Evolutionary conservation across 2,797 vertebrate genomes (phyloP).

Genomic region (Lutjanus argentimaculatus): DNA sequence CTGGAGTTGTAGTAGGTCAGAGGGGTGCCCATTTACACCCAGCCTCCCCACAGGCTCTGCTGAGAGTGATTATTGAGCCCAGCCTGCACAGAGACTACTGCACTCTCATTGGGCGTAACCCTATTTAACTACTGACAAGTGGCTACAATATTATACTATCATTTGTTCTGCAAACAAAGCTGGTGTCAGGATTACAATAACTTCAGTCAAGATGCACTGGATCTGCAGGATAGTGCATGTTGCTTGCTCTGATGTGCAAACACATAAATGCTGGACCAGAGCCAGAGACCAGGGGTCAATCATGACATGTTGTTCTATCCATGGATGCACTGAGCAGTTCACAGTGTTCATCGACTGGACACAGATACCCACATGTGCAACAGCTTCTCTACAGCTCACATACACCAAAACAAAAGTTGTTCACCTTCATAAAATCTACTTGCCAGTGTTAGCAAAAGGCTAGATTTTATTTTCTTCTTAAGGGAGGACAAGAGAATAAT

Average conservation of each 20-base stretch:
- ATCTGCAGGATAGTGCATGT: not conserved
- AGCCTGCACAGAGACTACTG: constrained; percentile 60
- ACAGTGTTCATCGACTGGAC: constrained; percentile 9
- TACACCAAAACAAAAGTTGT: not conserved
- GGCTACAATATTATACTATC: not conserved
- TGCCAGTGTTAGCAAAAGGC: not conserved
- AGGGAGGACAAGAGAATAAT: constrained; percentile 16
- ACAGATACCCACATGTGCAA: not conserved
- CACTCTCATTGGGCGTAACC: constrained; percentile 32
- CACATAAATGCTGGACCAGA: constrained; percentile 48
- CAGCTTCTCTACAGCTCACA: not conserved
- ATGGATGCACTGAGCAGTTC: constrained; percentile 6
- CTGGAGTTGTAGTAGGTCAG: constrained; percentile 72
- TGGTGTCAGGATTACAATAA: not conserved
- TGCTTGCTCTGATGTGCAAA: constrained; percentile 1
- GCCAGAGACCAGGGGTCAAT: constrained; percentile 64
- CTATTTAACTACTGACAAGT: constrained; percentile 26
- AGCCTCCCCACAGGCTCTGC: constrained; percentile 73
- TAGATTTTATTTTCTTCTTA: constrained; percentile 13
- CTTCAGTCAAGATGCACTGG: not conserved
- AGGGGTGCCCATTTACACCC: constrained; percentile 81
- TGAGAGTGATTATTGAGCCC: constrained; percentile 78
- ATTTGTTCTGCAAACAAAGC: constrained; percentile 13
- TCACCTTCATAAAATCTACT: constrained; percentile 5
- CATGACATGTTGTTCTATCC: constrained; percentile 52